Evolutionary conservation across 1,140 invertebrate genomes (phyloP), one percentile per base, ranked within the genome.

Genomic region (Paramacrobiotus metropolitanus): DNA sequence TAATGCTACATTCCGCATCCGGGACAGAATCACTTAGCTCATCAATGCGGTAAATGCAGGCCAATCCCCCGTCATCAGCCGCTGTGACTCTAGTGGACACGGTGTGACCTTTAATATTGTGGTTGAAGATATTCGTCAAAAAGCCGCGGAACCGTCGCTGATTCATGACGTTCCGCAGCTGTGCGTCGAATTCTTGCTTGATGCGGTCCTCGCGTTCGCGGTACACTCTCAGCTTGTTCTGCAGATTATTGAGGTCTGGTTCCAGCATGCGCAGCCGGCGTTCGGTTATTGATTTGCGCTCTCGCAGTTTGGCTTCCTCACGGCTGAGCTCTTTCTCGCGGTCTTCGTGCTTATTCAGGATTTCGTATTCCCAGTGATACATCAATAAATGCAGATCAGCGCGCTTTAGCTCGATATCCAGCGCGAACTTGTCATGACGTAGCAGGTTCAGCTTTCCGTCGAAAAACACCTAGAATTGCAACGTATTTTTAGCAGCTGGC

Each of bases 371-470:
- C 48, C 48, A 55, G 15, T 55, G 15, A 24, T 55, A 55, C 0
- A 55, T 55, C 15, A 55, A 24, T 4, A 55, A 24, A 28, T 55
- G 48, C 4, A 55, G 48, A 4, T 55, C 48, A 9, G 48, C 48
- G 15, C 48, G 15, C 24, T 55, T 55, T 24, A 55, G 48, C 28
- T 55, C 48, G 48, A 55, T 55, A 55, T 55, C 48, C 15, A 55
- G 15, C 48, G 24, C 24, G 48, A 20, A 55, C 48, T 55, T 55
- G 28, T 55, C 48, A 55, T 55, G 48, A 15, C 48, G 48, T 20
- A 55, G 48, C 0, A 55, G 24, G 4, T 55, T 55, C 48, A 55
- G 24, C 48, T 55, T 55, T 4, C 48, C 48, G 48, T 55, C 48
- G 24, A 55, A 55, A 24, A n/a, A 20, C 15, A 4, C 24, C 28